Conservation (phyloP, 2,113 vertebrate species). For the Colistium nudipinnis region DNA sequence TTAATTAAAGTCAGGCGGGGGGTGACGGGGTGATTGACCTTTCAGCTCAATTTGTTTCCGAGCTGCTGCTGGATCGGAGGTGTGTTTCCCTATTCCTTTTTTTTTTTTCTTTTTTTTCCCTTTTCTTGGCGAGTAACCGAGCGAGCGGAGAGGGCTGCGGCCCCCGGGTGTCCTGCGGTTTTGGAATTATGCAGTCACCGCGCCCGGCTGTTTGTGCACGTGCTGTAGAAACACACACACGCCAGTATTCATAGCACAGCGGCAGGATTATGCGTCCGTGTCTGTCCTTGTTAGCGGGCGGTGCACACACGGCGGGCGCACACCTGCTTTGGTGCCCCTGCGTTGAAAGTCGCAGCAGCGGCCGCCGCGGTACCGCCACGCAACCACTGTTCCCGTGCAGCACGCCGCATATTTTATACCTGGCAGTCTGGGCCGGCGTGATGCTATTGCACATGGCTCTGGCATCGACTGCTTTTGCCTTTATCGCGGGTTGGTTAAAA, state of each 20-base stretch:
- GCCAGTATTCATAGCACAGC: constrained; percentile 23
- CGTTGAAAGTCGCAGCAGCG: constrained; percentile 24
- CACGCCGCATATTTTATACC: not conserved
- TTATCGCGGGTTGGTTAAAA: not conserved
- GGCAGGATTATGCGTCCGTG: constrained; percentile 39
- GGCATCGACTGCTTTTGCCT: not conserved
- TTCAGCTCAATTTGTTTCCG: constrained; percentile 74
- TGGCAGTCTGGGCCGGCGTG: too few species aligned
- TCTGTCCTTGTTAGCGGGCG: constrained; percentile 58
- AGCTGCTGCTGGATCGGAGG: constrained; percentile 25
- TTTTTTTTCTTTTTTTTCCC: too few species aligned
- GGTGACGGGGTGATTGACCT: constrained; percentile 68
- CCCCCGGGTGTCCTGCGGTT: constrained; percentile 41
- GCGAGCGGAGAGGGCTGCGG: constrained; percentile 44
- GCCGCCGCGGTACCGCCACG: constrained; percentile 2
- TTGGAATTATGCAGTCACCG: constrained; percentile 56
- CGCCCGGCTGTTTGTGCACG: constrained; percentile 45
- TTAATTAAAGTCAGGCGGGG: constrained; percentile 72
- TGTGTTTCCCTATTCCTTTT: constrained; percentile 62
- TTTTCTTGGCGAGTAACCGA: constrained; percentile 50
- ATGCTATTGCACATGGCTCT: not conserved
- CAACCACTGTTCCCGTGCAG: not conserved
- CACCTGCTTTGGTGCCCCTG: constrained; percentile 45
- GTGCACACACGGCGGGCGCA: constrained; percentile 41
- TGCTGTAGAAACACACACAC: constrained; percentile 34